phyloP scores from a whole-genome alignment of 2,888 invertebrate genomes.

The Bombyx huttoni region DNA sequence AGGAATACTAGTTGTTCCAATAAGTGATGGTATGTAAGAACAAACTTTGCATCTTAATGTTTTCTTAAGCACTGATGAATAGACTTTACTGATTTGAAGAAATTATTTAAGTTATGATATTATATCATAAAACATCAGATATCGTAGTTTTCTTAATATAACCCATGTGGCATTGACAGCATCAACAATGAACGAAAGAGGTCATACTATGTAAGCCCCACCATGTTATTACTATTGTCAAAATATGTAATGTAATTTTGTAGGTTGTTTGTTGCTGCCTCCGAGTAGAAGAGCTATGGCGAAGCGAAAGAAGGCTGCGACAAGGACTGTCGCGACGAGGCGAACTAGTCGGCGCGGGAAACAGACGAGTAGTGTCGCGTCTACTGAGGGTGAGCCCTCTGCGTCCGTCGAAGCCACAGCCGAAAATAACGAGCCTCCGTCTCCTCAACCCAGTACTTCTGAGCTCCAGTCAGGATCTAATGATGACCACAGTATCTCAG shows the following conservation, averaged over 20 bases:
- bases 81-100: not conserved
- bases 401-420: constrained; percentile 12
- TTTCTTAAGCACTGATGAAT: not conserved
- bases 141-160: constrained; percentile 2
- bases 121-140: not conserved
- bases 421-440: constrained; percentile 7
- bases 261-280: constrained; percentile 37
- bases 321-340: constrained; percentile 36
- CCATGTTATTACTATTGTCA: constrained; percentile 14
- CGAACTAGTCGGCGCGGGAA: constrained; percentile 53
- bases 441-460: constrained; percentile 7
- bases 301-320: constrained; percentile 53
- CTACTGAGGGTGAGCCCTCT: constrained; percentile 15
- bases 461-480: constrained; percentile 10
- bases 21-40: constrained; percentile 43
- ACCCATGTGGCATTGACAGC: constrained; percentile 50
- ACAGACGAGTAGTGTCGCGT: constrained; percentile 37
- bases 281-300: constrained; percentile 38
- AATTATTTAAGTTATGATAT: not conserved
- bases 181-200: constrained; percentile 43
- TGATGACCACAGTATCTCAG: constrained; percentile 11
- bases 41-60: too few relatives aligned
- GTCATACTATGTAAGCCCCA: constrained; percentile 29
- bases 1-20: constrained; percentile 14
- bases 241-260: constrained; percentile 16